Evolutionary conservation across 1,140 invertebrate genomes (phyloP).

Genomic region (Chymomyza costata): DNA sequence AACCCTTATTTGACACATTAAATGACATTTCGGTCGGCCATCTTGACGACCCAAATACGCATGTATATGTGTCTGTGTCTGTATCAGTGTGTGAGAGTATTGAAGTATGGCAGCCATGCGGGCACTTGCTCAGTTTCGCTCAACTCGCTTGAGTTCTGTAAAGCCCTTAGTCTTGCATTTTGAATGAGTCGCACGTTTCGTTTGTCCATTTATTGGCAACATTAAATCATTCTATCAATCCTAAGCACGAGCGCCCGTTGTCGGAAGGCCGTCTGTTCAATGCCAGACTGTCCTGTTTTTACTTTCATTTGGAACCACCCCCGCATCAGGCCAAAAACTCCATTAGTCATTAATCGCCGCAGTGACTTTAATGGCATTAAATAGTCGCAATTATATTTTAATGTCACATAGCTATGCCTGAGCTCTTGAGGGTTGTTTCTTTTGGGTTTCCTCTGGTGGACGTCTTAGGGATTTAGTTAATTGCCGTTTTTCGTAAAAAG

Average conservation of each 20-base stretch:
- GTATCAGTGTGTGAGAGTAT: conserved; percentile 34
- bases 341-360: conserved; percentile 70
- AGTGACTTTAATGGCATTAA: conserved; percentile 72
- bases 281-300: too few species aligned
- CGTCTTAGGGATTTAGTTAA: conserved; percentile 47
- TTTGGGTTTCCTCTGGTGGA: conserved; percentile 1
- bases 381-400: conserved; percentile 72
- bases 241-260: conserved; percentile 48
- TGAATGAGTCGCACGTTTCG: conserved; percentile 62
- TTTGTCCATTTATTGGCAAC: conserved; percentile 65
- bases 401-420: conserved; percentile 28
- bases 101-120: too few species aligned
- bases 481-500: conserved; percentile 46
- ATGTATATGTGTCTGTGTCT: conserved; percentile 1
- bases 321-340: conserved; percentile 22
- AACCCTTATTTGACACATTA: conserved; percentile 70
- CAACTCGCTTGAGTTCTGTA: too few species aligned
- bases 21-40: conserved; percentile 61
- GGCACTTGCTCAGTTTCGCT: too few species aligned
- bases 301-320: conserved; percentile 2
- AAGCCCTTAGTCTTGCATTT: conserved; percentile 50
- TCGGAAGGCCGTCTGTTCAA: conserved; percentile 7
- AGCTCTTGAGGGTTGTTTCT: conserved; percentile 35
- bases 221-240: conserved; percentile 73
- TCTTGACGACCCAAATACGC: conserved; percentile 28